phyloP scores from a whole-genome alignment of 2,113 vertebrate genomes.

The Thunnus maccoyii region DNA sequence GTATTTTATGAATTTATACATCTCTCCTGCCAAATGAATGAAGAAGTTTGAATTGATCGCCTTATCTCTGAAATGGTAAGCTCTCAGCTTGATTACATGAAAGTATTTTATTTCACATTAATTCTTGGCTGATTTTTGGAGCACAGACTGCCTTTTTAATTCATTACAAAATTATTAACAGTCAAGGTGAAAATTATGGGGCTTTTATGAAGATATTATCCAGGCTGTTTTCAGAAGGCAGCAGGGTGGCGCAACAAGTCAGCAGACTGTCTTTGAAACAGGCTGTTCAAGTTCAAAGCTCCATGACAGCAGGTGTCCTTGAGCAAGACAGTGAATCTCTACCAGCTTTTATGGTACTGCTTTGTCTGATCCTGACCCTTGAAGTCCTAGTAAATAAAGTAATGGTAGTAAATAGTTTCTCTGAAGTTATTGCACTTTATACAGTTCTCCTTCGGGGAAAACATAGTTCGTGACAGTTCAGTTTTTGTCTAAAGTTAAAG shows the following conservation, averaged over 20 bases:
- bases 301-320: slow-evolving; percentile 37
- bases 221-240: slow-evolving; percentile 13
- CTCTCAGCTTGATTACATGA: not conserved
- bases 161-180: slow-evolving; percentile 7
- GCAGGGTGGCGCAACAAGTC: not conserved
- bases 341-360: not conserved
- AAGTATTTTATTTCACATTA: slow-evolving; percentile 2
- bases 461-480: not conserved
- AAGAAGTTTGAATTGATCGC: slow-evolving; percentile 40
- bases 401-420: too few relatives aligned
- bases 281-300: slow-evolving; percentile 32
- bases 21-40: slow-evolving; percentile 52
- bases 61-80: slow-evolving; percentile 6
- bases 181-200: not conserved
- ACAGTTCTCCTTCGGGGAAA: not conserved
- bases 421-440: too few relatives aligned
- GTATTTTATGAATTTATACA: slow-evolving; percentile 15
- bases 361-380: not conserved
- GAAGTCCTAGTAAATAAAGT: too few relatives aligned
- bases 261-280: slow-evolving; percentile 4
- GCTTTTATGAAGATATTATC: not conserved
- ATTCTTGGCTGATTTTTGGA: not conserved
- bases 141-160: not conserved
- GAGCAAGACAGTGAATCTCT: not conserved
- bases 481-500: not conserved